Evolutionary conservation across 2,113 vertebrate species (phyloP), one percentile per base, ranked within the genome.

Genomic region (Pseudolaguvia tuberculata): DNA sequence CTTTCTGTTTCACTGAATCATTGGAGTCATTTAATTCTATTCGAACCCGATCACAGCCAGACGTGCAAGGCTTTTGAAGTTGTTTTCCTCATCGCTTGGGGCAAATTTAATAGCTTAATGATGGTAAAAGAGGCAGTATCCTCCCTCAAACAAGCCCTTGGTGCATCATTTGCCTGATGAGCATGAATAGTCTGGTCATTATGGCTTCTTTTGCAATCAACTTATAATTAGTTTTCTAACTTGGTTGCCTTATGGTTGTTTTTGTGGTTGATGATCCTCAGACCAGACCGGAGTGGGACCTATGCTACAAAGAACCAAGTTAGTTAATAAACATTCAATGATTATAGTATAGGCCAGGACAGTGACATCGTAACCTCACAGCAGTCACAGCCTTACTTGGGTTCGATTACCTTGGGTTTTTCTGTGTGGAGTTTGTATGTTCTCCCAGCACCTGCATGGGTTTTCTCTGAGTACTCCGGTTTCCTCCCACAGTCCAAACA

Each of bases 51-150:
- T 90, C 86, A 87, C 10, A 27, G 76, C 18, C 85, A 81, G 63
- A 73, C 53, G 78, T 21, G 72, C 86, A 84, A 87, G 69, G 51
- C 80, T 79, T 85, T 87, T 84, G 74, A 86, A 84, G 83, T 83
- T 90, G 88, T 90, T 90, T 86, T 85, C n/a, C 86, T 81, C 20
- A 66, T 83, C 4, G 86, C 86, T 77, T 63, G n/a, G 1, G 85
- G 86, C 80, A 82, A 83, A 87, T 88, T 85, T 87, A 86, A 90
- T 88, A 86, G 85, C 86, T 82, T 87, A 88, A 90, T 85, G 85
- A 88, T 68, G 83, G 82, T 79, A 85, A 84, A 86, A 82, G 84
- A 79, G 82, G 79, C 83, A 81, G 83, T 75, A 77, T 81, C 73
- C 53, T 78, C 82, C 88, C 86, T 27, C 87, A 85, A 86, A 81